These are phyloP conservation scores for Isaurus tuberculatus DNA, from an alignment of 92 coral and sea anemone species.

Conservation along the genomic window DNA sequence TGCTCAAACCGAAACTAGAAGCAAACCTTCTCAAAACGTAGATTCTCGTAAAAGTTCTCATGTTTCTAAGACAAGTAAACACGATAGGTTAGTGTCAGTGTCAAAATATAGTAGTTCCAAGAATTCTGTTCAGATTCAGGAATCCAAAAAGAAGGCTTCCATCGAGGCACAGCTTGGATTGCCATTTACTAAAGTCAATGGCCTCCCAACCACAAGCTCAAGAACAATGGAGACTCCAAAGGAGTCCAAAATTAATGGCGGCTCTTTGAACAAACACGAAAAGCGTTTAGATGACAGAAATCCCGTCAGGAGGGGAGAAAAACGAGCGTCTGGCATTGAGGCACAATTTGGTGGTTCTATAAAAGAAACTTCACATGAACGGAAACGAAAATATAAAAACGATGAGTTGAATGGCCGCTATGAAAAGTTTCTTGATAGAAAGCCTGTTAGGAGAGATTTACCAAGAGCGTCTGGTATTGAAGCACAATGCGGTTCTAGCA, in stretches of 20 bases:
- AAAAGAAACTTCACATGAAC: slow-evolving; percentile 3
- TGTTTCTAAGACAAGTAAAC: neutral
- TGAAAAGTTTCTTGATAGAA: neutral
- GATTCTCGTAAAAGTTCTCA: neutral
- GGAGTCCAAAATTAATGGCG: neutral
- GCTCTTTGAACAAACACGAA: neutral
- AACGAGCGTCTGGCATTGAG: slow-evolving; percentile 15
- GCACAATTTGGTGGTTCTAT: slow-evolving; percentile 26
- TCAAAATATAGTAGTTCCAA: neutral
- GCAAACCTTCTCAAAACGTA: neutral
- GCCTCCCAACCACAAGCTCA: slow-evolving; percentile 2
- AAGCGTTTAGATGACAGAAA: neutral
- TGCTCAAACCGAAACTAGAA: neutral
- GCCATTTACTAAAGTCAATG: neutral
- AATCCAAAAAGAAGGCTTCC: neutral
- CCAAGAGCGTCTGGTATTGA: neutral
- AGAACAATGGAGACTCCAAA: neutral
- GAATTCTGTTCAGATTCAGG: neutral
- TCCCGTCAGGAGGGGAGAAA: neutral
- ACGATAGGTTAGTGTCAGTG: neutral
- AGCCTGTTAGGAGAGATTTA: neutral
- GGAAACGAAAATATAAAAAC: slow-evolving; percentile 19
- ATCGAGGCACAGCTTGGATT: slow-evolving; percentile 27
- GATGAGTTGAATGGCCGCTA: neutral
- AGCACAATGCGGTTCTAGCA: neutral